These are phyloP conservation scores for Mus spretus DNA, from an alignment of 2,797 vertebrate species.

Conservation along the genomic window DNA sequence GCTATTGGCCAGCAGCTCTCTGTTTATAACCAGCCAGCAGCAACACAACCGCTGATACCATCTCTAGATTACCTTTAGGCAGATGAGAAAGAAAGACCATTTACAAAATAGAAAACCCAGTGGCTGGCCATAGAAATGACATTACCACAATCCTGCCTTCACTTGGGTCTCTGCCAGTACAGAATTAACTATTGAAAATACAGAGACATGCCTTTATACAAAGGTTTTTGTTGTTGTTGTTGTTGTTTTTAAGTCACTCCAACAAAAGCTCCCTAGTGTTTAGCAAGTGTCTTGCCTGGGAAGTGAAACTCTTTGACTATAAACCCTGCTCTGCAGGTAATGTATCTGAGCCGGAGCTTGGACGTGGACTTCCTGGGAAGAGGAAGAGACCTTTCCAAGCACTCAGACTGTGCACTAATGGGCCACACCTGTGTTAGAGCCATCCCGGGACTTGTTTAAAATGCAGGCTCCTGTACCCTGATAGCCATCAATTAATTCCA, in stretches of 20 bases:
- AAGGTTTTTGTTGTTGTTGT: not conserved
- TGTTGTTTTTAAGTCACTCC: not conserved
- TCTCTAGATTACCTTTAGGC: not conserved
- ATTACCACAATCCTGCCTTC: not conserved
- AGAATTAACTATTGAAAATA: not conserved
- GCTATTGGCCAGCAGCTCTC: not conserved
- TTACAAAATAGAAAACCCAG: not conserved
- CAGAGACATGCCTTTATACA: not conserved
- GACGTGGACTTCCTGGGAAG: not conserved
- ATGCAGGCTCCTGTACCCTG: not conserved
- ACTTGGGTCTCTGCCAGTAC: not conserved
- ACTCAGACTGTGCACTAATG: not conserved
- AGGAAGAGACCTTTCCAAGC: not conserved
- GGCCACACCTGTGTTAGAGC: not conserved
- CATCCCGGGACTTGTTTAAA: not conserved
- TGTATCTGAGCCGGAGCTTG: not conserved
- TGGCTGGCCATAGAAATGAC: not conserved
- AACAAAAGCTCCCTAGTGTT: not conserved
- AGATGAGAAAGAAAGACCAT: not conserved
- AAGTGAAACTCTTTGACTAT: constrained; percentile 30
- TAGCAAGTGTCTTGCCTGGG: not conserved
- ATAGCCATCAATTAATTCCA: not conserved
- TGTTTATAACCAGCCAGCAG: not conserved
- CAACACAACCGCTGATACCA: not conserved
- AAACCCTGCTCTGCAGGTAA: not conserved